phyloP scores from a whole-genome alignment of 2,113 vertebrate species.

The Cyprinodon brontotheroides region DNA sequence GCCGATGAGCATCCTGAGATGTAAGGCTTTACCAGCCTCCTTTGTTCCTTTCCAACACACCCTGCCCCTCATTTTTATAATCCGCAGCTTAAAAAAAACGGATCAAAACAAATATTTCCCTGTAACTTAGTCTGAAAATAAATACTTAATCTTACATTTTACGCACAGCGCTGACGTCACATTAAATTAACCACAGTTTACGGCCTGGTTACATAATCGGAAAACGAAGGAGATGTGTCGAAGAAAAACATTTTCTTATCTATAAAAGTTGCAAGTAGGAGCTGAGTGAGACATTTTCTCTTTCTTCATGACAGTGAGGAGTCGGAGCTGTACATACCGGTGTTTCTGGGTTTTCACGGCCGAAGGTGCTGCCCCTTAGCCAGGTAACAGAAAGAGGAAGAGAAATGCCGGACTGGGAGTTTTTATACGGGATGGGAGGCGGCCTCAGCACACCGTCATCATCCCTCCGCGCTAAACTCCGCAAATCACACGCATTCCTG shows the following conservation, averaged over 20 bases:
- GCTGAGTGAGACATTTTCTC: too few species aligned
- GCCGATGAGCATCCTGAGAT: constrained; percentile 32
- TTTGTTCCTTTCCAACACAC: constrained; percentile 73
- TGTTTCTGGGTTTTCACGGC: constrained; percentile 74
- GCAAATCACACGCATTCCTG: constrained; percentile 80
- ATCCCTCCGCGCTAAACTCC: constrained; percentile 53
- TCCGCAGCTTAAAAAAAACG: neutral
- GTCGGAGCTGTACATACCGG: constrained; percentile 70
- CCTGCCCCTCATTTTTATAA: constrained; percentile 8
- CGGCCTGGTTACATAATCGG: constrained; percentile 51
- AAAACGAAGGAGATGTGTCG: neutral
- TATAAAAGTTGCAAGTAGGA: too few species aligned
- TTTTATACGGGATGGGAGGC: constrained; percentile 80
- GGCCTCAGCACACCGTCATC: constrained; percentile 61
- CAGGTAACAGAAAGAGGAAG: constrained; percentile 86
- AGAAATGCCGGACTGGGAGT: constrained; percentile 39
- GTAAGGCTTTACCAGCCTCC: constrained; percentile 17
- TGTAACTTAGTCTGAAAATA: too few species aligned
- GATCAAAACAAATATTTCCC: neutral
- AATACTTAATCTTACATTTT: neutral
- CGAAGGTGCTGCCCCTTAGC: constrained; percentile 79
- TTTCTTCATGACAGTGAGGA: fast-evolving
- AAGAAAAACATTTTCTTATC: neutral
- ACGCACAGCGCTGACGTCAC: neutral
- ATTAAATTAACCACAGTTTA: constrained; percentile 44